Evolutionary conservation across 2,797 vertebrate genomes (phyloP).

Genomic region (Hippoglossus hippoglossus): DNA sequence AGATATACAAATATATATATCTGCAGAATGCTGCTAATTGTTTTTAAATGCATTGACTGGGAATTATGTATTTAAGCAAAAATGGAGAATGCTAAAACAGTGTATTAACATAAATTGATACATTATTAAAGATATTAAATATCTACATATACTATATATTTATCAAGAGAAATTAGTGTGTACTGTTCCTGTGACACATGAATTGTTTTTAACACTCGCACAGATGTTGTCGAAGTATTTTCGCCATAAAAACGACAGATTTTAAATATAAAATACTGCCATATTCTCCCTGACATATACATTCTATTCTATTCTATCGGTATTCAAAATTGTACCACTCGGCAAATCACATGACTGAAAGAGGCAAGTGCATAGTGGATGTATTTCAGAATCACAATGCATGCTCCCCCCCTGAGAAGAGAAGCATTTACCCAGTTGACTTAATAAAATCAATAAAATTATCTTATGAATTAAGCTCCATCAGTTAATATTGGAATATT

Average conservation of each 20-base stretch:
- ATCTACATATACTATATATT: constrained; percentile 32
- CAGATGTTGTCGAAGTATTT: not conserved
- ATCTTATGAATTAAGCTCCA: constrained; percentile 5
- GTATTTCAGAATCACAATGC: constrained; percentile 5
- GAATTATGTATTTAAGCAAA: not conserved
- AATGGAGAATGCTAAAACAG: constrained; percentile 1
- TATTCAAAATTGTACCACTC: constrained; percentile 17
- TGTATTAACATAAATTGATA: constrained; percentile 16
- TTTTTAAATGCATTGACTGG: constrained; percentile 29
- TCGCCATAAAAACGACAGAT: constrained; percentile 9
- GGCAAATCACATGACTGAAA: constrained; percentile 11
- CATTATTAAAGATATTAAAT: constrained; percentile 29
- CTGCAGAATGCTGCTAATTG: constrained; percentile 15
- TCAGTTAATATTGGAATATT: not conserved
- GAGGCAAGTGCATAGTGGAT: constrained; percentile 3
- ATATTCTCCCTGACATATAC: constrained; percentile 9
- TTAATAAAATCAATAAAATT: too few relatives aligned
- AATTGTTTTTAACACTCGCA: constrained; percentile 3
- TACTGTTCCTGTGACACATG: constrained; percentile 4
- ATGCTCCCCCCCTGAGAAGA: constrained; percentile 35
- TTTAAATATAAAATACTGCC: constrained; percentile 26
- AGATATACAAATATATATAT: constrained; percentile 7
- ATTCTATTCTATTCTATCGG: constrained; percentile 12
- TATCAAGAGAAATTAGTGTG: constrained; percentile 21
- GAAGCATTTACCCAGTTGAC: constrained; percentile 17